Percentiles rank a stretch among this genome's conserved stretches.
phyloP scores from a whole-genome alignment of 2,797 vertebrate species.

The Agapornis canus region DNA sequence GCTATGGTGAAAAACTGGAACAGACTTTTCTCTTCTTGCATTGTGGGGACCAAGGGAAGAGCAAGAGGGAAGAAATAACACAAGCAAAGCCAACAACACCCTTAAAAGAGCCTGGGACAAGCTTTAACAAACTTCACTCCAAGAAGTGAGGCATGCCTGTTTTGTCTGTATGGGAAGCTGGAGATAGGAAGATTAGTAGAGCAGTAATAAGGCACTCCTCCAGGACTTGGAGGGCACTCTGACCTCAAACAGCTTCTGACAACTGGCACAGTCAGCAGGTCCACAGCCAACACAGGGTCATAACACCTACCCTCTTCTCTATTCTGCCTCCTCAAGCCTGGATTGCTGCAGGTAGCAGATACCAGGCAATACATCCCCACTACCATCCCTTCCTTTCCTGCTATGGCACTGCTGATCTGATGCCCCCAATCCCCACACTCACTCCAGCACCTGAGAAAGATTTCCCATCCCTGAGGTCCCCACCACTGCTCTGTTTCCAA shows the following conservation, averaged over 20 bases:
- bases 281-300: not conserved
- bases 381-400: not conserved
- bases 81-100: not conserved
- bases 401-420: rapidly evolving
- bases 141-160: not conserved
- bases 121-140: not conserved
- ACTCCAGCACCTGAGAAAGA: not conserved
- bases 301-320: not conserved
- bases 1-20: not conserved
- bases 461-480: not conserved
- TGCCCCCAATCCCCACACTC: not conserved
- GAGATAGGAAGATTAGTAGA: not conserved
- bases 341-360: rapidly evolving
- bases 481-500: not conserved
- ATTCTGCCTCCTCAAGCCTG: not conserved
- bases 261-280: not conserved
- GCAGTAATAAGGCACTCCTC: not conserved
- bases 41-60: not conserved
- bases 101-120: not conserved
- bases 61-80: not conserved
- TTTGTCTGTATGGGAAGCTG: not conserved
- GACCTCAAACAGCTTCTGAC: not conserved
- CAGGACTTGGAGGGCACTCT: not conserved
- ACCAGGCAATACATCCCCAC: not conserved
- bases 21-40: not conserved